Conservation (phyloP, 2,113 vertebrate species). For the Narcine bancroftii region DNA sequence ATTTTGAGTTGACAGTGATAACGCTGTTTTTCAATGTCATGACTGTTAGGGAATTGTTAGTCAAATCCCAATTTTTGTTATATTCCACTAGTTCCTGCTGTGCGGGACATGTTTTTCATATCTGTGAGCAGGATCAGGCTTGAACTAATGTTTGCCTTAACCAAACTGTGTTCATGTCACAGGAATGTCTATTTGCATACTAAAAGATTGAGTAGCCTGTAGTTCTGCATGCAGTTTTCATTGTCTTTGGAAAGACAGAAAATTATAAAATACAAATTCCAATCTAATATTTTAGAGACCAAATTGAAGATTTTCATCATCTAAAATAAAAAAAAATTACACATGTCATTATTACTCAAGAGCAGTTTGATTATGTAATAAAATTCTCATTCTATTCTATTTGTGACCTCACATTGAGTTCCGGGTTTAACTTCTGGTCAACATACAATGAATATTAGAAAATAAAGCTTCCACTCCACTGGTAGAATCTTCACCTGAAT, state of each 20-base stretch:
- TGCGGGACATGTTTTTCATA: neutral
- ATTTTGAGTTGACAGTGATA: neutral
- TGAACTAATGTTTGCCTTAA: neutral
- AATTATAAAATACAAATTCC: neutral
- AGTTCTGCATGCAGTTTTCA: neutral
- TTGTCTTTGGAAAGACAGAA: neutral
- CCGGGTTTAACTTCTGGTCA: neutral
- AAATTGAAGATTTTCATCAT: neutral
- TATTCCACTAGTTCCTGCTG: neutral
- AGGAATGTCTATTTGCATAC: neutral
- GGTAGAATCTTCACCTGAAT: too few relatives aligned
- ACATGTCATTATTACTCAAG: too few relatives aligned
- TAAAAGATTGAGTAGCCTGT: neutral
- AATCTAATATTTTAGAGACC: neutral
- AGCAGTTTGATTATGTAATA: neutral
- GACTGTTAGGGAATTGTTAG: neutral
- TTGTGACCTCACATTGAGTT: neutral
- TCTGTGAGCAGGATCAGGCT: slow-evolving; percentile 21
- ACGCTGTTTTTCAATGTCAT: neutral
- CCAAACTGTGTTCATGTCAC: neutral
- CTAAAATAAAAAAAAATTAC: neutral
- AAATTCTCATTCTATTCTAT: neutral
- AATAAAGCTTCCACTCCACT: too few relatives aligned
- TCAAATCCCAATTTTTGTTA: neutral
- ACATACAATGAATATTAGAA: neutral